phyloP scores from a whole-genome alignment of 2,888 invertebrate genomes.

The Ophion costatus region DNA sequence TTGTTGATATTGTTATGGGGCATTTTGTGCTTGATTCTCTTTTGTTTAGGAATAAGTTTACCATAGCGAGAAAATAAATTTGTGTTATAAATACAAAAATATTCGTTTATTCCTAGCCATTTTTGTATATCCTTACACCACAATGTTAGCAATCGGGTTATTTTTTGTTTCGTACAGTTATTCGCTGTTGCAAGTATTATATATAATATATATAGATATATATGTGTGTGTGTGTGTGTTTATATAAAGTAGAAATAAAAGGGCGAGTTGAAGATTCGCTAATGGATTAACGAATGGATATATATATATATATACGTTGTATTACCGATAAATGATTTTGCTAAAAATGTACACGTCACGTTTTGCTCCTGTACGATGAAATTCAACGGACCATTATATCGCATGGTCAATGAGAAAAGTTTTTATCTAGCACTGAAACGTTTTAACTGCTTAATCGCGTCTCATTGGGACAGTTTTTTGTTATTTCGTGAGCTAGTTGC shows the following conservation, averaged over 20 bases:
- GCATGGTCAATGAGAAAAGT: constrained; percentile 52
- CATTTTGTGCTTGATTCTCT: neutral
- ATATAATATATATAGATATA: constrained; percentile 48
- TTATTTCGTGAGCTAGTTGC: neutral
- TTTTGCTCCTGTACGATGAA: constrained; percentile 48
- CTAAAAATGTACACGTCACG: constrained; percentile 58
- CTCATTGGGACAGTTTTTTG: neutral
- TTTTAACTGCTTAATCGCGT: constrained; percentile 1
- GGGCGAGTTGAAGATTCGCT: constrained; percentile 53
- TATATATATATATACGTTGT: constrained; percentile 30
- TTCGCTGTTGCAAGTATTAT: constrained; percentile 57
- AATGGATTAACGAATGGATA: constrained; percentile 33
- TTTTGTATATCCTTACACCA: constrained; percentile 66
- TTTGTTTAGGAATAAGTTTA: constrained; percentile 16
- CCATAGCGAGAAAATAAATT: constrained; percentile 68
- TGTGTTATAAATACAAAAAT: constrained; percentile 80
- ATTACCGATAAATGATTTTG: constrained; percentile 52
- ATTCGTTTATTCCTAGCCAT: constrained; percentile 79
- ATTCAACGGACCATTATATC: constrained; percentile 52
- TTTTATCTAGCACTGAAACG: constrained; percentile 36
- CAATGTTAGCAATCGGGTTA: constrained; percentile 59
- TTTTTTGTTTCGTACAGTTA: constrained; percentile 54
- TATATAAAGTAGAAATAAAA: constrained; percentile 58
- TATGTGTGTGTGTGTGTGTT: constrained; percentile 49
- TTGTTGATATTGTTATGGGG: neutral